Evolutionary conservation across 2,888 invertebrate genomes (phyloP), one percentile per base, ranked within the genome.

Genomic region (Crocallis elinguaria): DNA sequence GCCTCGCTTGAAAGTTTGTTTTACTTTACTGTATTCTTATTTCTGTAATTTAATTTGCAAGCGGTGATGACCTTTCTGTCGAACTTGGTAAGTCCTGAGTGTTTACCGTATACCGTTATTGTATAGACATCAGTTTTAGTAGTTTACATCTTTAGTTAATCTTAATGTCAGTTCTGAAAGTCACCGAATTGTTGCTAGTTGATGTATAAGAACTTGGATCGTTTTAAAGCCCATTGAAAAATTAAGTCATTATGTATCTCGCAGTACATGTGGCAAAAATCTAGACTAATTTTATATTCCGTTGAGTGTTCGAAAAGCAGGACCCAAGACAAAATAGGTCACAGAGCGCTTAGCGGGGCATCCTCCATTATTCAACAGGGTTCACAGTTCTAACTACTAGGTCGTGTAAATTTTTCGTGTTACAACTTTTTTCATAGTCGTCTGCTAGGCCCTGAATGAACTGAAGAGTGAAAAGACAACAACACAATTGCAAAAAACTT

Each of bases 341-440:
- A 74, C 67, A 64, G 66, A 64, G 73, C 73, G 58, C 67, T 73
- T 70, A 71, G 56, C 54, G 58, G 38, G 50, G 59, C 59, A n/a
- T 67, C 56, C 52, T 74, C 64, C 76, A 75, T 75, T 75, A 77
- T 75, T 75, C 74, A 73, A 57, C 32, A 60, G 69, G 60, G 68
- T 71, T 66, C 64, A 49, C 59, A 64, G 62, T 59, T 62, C 62
- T 45, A 54, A 62, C 56, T 64, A 55, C 45, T 19, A 51, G 25
- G 37, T 36, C 29, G 52, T 58, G 54, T 58, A 64, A 58, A 58
- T 52, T 46, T 49, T 49, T 44, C 38, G 58, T n/a, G n/a, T 59
- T 53, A 49, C 35, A 43, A 49, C 38, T 50, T 52, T 48, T 48
- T 43, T n/a, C n/a, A n/a, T n/a, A n/a, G n/a, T n/a, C n/a, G n/a